phyloP scores from a whole-genome alignment of 1,140 invertebrate species.

The Meteorus sp. region DNA sequence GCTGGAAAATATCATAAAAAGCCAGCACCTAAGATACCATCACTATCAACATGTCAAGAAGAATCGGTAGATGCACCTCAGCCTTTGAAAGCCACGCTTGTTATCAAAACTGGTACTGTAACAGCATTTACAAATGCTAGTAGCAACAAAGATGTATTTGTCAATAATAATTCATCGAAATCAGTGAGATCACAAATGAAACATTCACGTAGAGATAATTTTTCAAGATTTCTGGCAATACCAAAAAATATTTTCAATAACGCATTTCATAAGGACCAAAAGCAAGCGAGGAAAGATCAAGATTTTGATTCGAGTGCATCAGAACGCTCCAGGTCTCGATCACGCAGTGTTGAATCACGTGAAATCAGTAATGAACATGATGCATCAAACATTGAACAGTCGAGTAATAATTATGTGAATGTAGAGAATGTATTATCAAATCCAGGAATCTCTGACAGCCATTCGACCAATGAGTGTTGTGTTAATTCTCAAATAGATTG shows the following conservation, averaged over 20 bases:
- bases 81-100: constrained; percentile 48
- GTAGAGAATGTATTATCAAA: constrained; percentile 23
- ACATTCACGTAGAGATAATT: constrained; percentile 39
- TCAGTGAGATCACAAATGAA: constrained; percentile 33
- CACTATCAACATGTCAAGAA: constrained; percentile 25
- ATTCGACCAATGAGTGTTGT: constrained; percentile 23
- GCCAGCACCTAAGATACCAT: constrained; percentile 48
- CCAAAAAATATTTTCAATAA: constrained; percentile 51
- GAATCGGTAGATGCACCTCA: constrained; percentile 32
- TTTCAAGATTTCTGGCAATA: constrained; percentile 49
- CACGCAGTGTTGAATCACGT: constrained; percentile 35
- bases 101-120: constrained; percentile 50
- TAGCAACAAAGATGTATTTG: constrained; percentile 35
- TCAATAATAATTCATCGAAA: constrained; percentile 30
- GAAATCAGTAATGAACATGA: background rate
- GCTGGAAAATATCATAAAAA: constrained; percentile 56
- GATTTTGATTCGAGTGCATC: constrained; percentile 29
- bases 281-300: constrained; percentile 25
- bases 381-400: constrained; percentile 16
- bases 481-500: constrained; percentile 28
- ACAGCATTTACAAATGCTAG: constrained; percentile 42
- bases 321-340: constrained; percentile 34
- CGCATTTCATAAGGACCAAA: constrained; percentile 47
- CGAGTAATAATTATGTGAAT: constrained; percentile 17
- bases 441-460: background rate